A percentile compares a stretch with the other conserved stretches of the same genome.
Conservation (phyloP, 2,888 invertebrate genomes). For the Diogma glabrata region DNA sequence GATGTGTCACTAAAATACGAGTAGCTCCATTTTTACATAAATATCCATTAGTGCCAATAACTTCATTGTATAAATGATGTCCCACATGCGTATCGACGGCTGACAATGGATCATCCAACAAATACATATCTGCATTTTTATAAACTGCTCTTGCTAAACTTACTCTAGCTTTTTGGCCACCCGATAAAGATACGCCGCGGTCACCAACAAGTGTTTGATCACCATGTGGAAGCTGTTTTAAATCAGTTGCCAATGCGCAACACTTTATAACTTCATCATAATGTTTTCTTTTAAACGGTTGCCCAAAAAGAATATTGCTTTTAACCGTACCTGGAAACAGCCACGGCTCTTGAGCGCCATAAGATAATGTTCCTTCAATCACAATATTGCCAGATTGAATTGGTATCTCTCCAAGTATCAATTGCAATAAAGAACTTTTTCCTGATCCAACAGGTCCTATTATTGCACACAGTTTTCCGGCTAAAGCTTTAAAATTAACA, state of each 20-base stretch:
- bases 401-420: slow-evolving; percentile 48
- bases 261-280: slow-evolving; percentile 42
- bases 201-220: slow-evolving; percentile 57
- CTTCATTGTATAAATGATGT: slow-evolving; percentile 61
- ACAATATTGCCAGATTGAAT: slow-evolving; percentile 39
- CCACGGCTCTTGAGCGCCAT: slow-evolving; percentile 62
- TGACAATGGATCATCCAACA: slow-evolving; percentile 69
- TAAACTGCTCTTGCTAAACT: slow-evolving; percentile 64
- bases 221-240: slow-evolving; percentile 30
- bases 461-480: slow-evolving; percentile 7
- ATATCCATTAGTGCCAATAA: slow-evolving; percentile 43
- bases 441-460: slow-evolving; percentile 3
- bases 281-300: slow-evolving; percentile 42
- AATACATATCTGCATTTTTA: slow-evolving; percentile 57
- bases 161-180: slow-evolving; percentile 25
- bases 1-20: slow-evolving; percentile 65
- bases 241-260: slow-evolving; percentile 32
- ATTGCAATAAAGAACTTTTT: slow-evolving; percentile 38
- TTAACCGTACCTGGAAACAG: slow-evolving; percentile 48
- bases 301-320: slow-evolving; percentile 67
- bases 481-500: neutral
- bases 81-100: slow-evolving; percentile 70
- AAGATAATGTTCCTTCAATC: slow-evolving; percentile 44
- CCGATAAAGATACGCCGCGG: slow-evolving; percentile 44
- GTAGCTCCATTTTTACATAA: slow-evolving; percentile 45